Percentiles rank a stretch among this genome's conserved stretches.
Conservation (phyloP, 2,888 invertebrate species). For the Caenorhabditis wallacei region DNA sequence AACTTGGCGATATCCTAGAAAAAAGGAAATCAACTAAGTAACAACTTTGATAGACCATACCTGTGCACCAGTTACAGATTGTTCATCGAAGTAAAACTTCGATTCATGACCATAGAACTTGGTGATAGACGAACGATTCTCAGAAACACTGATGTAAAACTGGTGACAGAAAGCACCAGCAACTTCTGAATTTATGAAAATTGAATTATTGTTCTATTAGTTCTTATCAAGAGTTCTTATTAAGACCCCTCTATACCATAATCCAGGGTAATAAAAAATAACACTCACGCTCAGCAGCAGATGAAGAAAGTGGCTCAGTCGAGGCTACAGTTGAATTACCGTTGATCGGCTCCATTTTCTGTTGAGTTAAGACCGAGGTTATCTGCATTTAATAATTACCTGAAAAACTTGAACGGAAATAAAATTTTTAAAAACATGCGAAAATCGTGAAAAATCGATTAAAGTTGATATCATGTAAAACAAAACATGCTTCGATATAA, state of each 20-base stretch:
- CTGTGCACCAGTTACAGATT: constrained; percentile 66
- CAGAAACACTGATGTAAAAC: constrained; percentile 65
- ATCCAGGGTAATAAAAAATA: neutral
- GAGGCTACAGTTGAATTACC: constrained; percentile 33
- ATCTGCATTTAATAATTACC: constrained; percentile 67
- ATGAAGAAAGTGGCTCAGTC: constrained; percentile 7
- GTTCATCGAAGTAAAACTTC: constrained; percentile 65
- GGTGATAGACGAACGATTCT: constrained; percentile 43
- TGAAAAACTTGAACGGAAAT: constrained; percentile 20
- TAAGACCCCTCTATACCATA: too few relatives aligned
- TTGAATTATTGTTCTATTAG: too few relatives aligned
- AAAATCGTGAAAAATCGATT: neutral
- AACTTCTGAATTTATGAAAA: constrained; percentile 65
- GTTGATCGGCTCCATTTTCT: constrained; percentile 50
- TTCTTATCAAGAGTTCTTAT: too few relatives aligned
- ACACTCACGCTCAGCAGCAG: constrained; percentile 47
- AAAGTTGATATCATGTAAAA: neutral
- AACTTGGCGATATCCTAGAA: constrained; percentile 62
- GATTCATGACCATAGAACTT: constrained; percentile 74
- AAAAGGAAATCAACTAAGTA: neutral
- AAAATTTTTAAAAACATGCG: too few relatives aligned
- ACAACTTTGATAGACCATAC: constrained; percentile 27
- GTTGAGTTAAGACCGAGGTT: constrained; percentile 44
- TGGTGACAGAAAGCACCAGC: constrained; percentile 63
- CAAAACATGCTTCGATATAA: neutral